phyloP scores from a whole-genome alignment of 2,797 vertebrate genomes.

The Sebastes itinus region DNA sequence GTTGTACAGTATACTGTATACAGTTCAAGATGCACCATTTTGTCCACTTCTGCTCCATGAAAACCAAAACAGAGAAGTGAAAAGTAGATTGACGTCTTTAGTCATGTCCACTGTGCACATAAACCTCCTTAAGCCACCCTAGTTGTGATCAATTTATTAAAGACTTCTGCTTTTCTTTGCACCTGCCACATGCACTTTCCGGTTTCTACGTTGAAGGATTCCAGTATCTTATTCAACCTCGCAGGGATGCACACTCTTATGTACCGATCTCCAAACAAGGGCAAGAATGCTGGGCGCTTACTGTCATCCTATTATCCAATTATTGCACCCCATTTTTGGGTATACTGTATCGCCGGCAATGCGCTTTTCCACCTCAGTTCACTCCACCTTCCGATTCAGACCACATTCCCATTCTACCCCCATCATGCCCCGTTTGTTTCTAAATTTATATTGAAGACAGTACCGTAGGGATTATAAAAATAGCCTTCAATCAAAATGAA shows the following conservation, averaged over 20 bases:
- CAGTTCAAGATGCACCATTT: background rate
- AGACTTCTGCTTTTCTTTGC: background rate
- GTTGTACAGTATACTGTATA: no score
- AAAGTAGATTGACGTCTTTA: background rate
- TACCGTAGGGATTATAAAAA: constrained; percentile 18
- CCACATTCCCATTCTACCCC: constrained; percentile 24
- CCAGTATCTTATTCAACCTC: background rate
- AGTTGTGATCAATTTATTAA: background rate
- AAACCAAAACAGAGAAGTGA: background rate
- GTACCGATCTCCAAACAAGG: constrained; percentile 67
- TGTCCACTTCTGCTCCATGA: background rate
- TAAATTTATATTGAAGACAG: constrained; percentile 28
- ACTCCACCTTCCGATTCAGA: constrained; percentile 35
- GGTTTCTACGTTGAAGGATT: background rate
- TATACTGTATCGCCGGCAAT: constrained; percentile 35
- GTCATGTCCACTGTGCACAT: background rate
- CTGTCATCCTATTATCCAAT: constrained; percentile 59
- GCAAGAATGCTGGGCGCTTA: constrained; percentile 52
- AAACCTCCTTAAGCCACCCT: background rate
- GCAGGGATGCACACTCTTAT: constrained; percentile 36
- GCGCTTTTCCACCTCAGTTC: constrained; percentile 68
- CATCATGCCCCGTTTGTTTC: constrained; percentile 12
- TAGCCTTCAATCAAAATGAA: background rate
- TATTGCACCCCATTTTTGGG: constrained; percentile 66
- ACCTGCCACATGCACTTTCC: background rate